These are phyloP conservation scores for Odobenus rosmarus DNA, from an alignment of 2,113 vertebrate species.

Conservation along the genomic window DNA sequence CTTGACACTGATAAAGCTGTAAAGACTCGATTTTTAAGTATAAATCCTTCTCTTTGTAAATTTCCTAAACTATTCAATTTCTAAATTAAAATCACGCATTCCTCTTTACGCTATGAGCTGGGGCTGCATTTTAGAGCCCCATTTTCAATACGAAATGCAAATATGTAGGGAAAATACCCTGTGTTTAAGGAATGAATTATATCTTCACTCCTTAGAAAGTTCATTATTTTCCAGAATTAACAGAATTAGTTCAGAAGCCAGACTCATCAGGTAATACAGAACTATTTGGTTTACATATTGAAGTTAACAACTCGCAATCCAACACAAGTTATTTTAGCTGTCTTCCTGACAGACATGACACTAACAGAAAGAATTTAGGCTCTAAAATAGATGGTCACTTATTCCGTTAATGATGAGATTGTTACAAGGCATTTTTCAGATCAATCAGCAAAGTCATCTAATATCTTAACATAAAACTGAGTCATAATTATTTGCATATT, in stretches of 20 bases:
- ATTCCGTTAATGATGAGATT: conserved; percentile 62
- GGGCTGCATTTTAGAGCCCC: not conserved
- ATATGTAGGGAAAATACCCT: not conserved
- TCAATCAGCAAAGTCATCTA: not conserved
- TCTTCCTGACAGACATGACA: not conserved
- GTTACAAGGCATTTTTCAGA: conserved; percentile 63
- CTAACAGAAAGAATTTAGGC: conserved; percentile 33
- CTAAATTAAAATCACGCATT: conserved; percentile 17
- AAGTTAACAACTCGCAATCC: conserved; percentile 60
- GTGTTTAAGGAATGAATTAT: not conserved
- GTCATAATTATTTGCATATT: not conserved
- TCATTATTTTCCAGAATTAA: not conserved
- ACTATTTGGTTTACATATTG: not conserved
- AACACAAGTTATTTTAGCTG: not conserved
- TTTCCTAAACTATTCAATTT: not conserved
- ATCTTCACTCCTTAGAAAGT: not conserved
- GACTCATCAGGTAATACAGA: not conserved
- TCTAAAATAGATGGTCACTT: conserved; percentile 45
- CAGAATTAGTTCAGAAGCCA: conserved; percentile 30
- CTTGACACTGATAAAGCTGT: conserved; percentile 69
- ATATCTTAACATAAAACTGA: not conserved
- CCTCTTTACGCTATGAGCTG: conserved; percentile 14
- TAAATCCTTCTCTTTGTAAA: not conserved
- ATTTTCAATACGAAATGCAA: conserved; percentile 1
- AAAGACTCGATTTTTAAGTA: not conserved